Evolutionary conservation across 2,113 vertebrate species (phyloP).

Genomic region (Crotalus horridus): DNA sequence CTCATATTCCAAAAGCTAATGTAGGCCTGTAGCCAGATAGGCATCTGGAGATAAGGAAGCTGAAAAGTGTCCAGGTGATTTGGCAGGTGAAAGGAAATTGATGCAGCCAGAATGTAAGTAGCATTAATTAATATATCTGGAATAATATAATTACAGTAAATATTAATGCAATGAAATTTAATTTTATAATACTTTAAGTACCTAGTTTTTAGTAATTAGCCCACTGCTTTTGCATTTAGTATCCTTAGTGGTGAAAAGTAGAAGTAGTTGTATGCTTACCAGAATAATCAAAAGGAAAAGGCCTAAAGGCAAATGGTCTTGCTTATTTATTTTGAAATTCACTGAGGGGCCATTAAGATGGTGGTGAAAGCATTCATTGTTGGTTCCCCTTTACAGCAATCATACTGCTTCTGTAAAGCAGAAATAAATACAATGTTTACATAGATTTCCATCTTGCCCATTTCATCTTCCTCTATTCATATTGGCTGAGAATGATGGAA

Average conservation of each 20-base stretch:
- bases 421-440: not conserved
- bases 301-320: not conserved
- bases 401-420: not conserved
- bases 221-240: not conserved
- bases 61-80: not conserved
- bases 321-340: not conserved
- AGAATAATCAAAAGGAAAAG: not conserved
- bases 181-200: not conserved
- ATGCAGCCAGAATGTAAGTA: not conserved
- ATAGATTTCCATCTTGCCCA: not conserved
- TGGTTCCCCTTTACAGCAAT: not conserved
- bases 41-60: not conserved
- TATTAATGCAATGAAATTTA: conserved; percentile 4
- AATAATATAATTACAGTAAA: not conserved
- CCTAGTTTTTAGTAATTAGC: not conserved
- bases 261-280: not conserved
- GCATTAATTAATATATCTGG: not conserved
- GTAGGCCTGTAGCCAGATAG: not conserved
- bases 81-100: not conserved
- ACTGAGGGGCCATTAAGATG: not conserved
- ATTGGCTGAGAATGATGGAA: not conserved
- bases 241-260: not conserved
- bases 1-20: not conserved
- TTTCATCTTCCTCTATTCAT: not conserved
- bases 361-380: not conserved